These are phyloP conservation scores for Drepanosiphum platanoidis DNA, from an alignment of 2,888 invertebrate genomes.

Conservation along the genomic window DNA sequence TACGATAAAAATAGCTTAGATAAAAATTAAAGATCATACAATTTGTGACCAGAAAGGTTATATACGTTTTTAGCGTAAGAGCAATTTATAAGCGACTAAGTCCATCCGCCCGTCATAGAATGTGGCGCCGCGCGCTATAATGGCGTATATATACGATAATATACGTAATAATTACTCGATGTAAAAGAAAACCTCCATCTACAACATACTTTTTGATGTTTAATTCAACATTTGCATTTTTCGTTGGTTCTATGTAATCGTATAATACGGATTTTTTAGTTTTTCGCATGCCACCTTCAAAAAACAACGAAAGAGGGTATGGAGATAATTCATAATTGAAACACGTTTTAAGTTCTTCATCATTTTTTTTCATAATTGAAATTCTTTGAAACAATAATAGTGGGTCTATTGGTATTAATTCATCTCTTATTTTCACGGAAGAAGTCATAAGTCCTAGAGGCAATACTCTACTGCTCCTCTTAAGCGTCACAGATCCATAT, in stretches of 20 bases:
- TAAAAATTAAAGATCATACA: no score
- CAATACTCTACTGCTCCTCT: conserved; percentile 65
- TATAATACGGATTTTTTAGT: conserved; percentile 63
- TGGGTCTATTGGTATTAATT: conserved; percentile 45
- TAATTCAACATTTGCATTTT: not conserved
- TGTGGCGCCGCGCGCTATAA: no score
- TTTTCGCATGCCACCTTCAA: conserved; percentile 64
- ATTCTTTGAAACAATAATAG: conserved; percentile 53
- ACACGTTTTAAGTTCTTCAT: conserved; percentile 64
- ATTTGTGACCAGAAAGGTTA: no score
- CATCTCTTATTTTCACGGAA: conserved; percentile 64
- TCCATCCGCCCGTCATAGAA: no score
- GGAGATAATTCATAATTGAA: conserved; percentile 63
- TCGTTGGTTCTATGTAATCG: conserved; percentile 60
- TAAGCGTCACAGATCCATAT: conserved; percentile 64
- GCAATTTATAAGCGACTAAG: no score
- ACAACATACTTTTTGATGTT: not conserved
- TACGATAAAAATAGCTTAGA: no score
- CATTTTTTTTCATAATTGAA: conserved; percentile 64
- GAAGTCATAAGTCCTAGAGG: conserved; percentile 64
- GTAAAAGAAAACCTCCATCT: not conserved
- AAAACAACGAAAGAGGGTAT: conserved; percentile 64
- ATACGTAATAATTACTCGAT: no score
- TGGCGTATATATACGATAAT: no score
- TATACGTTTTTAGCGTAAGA: no score